Evolutionary conservation across 2,888 invertebrate genomes (phyloP).

Genomic region (Eupithecia subumbrata): DNA sequence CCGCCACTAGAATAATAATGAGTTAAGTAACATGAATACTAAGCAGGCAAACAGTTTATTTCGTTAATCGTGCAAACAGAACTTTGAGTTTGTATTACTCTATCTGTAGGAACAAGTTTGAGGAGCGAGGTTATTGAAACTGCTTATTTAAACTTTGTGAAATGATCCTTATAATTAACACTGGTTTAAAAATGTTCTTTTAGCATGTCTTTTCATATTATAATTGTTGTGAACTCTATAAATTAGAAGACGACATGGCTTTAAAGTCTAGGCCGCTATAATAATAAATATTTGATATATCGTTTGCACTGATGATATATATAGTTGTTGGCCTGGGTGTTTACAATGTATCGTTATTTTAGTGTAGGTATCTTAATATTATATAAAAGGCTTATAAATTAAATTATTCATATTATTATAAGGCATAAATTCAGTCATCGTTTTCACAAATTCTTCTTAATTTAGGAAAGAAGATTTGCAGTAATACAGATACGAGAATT

Average conservation of each 20-base stretch:
- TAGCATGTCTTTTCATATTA: background rate
- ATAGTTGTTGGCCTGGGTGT: too few relatives aligned
- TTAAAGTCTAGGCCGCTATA: too few relatives aligned
- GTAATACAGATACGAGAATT: background rate
- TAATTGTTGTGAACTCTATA: background rate
- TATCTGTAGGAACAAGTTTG: constrained; percentile 54
- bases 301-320: too few relatives aligned
- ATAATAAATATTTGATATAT: too few relatives aligned
- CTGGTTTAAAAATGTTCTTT: background rate
- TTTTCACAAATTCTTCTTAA: too few relatives aligned
- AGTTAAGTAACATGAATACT: constrained; percentile 78
- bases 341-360: too few relatives aligned
- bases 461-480: too few relatives aligned
- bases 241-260: background rate
- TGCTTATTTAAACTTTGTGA: constrained; percentile 5
- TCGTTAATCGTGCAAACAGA: constrained; percentile 82
- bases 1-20: constrained; percentile 77
- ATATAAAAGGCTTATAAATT: too few relatives aligned
- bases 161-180: background rate
- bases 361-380: too few relatives aligned
- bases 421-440: too few relatives aligned
- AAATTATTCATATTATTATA: too few relatives aligned
- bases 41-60: constrained; percentile 80
- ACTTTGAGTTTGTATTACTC: constrained; percentile 71
- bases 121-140: constrained; percentile 26